phyloP scores from a whole-genome alignment of 1,140 invertebrate species.

The Arion vulgaris region DNA sequence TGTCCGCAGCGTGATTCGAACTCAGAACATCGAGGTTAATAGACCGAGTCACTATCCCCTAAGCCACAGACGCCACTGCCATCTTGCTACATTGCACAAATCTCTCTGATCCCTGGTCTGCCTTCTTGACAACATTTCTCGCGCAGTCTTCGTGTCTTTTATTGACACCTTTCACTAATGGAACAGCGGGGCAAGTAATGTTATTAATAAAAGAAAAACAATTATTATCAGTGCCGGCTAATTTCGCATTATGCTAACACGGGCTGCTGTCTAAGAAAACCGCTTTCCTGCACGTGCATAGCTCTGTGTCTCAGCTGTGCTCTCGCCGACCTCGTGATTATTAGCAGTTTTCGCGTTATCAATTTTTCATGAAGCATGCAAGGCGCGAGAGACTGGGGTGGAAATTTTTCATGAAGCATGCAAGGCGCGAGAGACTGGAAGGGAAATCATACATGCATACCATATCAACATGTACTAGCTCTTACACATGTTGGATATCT shows the following conservation, averaged over 20 bases:
- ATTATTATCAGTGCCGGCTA: slow-evolving; percentile 8
- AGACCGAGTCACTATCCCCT: too few relatives aligned
- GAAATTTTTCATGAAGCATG: slow-evolving; percentile 41
- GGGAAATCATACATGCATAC: slow-evolving; percentile 36
- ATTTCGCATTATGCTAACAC: background rate
- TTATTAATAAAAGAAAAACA: slow-evolving; percentile 23
- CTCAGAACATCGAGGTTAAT: too few relatives aligned
- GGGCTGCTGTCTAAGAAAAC: slow-evolving; percentile 1
- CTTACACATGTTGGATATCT: background rate
- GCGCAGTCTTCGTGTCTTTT: background rate
- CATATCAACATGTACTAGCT: background rate
- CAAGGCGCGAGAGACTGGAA: background rate
- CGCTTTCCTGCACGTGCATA: slow-evolving; percentile 14
- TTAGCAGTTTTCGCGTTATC: slow-evolving; percentile 41
- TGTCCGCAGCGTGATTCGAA: too few relatives aligned
- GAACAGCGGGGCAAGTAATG: background rate
- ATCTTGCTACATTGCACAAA: background rate
- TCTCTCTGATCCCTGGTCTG: background rate
- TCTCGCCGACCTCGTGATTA: background rate
- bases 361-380: slow-evolving; percentile 41
- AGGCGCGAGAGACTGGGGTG: background rate
- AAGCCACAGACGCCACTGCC: too few relatives aligned
- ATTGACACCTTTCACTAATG: slow-evolving; percentile 17
- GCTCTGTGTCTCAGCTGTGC: background rate
- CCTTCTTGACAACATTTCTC: background rate